These are phyloP conservation scores for Ranitomeya variabilis DNA, from an alignment of 2,113 vertebrate genomes.

Conservation along the genomic window DNA sequence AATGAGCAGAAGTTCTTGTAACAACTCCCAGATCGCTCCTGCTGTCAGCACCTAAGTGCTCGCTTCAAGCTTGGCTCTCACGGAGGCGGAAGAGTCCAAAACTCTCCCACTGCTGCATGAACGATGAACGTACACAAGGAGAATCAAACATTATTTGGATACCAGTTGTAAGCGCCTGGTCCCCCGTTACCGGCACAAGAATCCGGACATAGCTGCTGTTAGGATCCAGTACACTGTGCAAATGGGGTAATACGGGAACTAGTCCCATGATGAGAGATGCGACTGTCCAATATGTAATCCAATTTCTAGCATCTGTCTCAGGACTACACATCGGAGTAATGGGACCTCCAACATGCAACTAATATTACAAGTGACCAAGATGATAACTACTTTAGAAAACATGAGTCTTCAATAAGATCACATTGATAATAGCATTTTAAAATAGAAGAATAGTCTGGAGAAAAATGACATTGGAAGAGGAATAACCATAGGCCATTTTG, in stretches of 20 bases:
- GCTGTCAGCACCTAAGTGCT: slow-evolving; percentile 32
- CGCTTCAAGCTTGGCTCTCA: neutral
- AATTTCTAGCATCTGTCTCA: neutral
- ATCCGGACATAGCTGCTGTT: neutral
- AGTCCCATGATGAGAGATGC: neutral
- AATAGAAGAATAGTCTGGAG: too few species aligned
- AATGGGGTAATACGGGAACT: neutral
- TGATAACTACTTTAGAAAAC: neutral
- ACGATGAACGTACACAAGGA: slow-evolving; percentile 12
- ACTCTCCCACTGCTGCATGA: slow-evolving; percentile 12
- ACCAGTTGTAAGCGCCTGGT: neutral
- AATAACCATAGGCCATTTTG: neutral
- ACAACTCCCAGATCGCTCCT: slow-evolving; percentile 16
- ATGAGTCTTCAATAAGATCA: neutral
- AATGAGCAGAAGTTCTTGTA: slow-evolving; percentile 43
- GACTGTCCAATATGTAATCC: neutral
- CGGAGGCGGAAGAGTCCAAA: neutral
- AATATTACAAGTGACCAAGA: neutral
- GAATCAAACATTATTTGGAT: neutral
- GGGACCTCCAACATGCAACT: neutral
- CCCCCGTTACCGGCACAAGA: neutral
- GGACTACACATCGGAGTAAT: neutral
- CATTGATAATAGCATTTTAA: neutral
- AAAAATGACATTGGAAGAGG: neutral
- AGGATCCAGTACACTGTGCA: neutral